phyloP scores from a whole-genome alignment of 2,888 invertebrate genomes.

The Spilarctia lutea region DNA sequence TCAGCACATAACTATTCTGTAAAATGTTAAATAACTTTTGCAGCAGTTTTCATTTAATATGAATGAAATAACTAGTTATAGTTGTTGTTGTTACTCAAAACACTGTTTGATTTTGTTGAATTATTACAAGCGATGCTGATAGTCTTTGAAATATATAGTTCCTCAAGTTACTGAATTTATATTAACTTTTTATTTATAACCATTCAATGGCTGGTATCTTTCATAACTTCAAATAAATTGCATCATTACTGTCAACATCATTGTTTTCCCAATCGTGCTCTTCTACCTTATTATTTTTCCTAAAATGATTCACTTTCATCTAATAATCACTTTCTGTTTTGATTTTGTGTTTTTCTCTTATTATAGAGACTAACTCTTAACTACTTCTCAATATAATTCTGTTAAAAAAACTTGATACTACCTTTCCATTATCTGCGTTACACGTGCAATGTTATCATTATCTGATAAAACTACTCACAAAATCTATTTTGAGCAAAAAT shows the following conservation, averaged over 20 bases:
- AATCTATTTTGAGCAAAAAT: not conserved
- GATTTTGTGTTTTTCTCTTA: not conserved
- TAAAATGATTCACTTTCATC: not conserved
- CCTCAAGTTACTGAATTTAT: too few species aligned
- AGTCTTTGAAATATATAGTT: not conserved
- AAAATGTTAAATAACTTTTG: too few species aligned
- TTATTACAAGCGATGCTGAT: not conserved
- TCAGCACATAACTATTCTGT: too few species aligned
- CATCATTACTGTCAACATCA: not conserved
- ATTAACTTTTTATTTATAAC: too few species aligned
- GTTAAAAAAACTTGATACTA: not conserved
- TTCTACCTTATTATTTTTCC: not conserved
- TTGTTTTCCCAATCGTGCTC: not conserved
- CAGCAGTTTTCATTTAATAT: too few species aligned
- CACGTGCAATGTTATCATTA: not conserved
- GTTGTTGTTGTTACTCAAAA: not conserved
- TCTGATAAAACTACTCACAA: not conserved
- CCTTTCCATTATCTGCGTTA: not conserved
- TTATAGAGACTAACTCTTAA: not conserved
- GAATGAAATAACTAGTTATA: not conserved
- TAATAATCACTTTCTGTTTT: not conserved
- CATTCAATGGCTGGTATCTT: too few species aligned
- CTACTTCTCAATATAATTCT: not conserved
- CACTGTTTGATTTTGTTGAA: not conserved
- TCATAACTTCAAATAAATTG: not conserved